phyloP scores from a whole-genome alignment of 1,140 invertebrate genomes.

The Belonocnema kinseyi region DNA sequence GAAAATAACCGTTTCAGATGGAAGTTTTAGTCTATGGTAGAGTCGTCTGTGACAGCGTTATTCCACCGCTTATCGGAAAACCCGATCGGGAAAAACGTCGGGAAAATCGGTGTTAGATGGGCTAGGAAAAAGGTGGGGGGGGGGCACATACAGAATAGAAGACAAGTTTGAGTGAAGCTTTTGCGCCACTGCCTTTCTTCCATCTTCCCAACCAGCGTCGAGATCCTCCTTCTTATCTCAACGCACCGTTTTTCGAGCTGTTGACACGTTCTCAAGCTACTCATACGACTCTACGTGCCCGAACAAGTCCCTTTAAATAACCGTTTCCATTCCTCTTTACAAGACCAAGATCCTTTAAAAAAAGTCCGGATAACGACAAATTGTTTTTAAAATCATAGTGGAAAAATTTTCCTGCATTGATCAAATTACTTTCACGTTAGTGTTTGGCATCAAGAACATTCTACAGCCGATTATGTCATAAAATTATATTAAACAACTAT shows the following conservation, averaged over 20 bases:
- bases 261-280: slow-evolving; percentile 25
- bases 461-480: too few species aligned
- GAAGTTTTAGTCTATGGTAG: slow-evolving; percentile 11
- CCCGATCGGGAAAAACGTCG: slow-evolving; percentile 19
- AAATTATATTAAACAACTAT: too few species aligned
- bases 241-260: slow-evolving; percentile 16
- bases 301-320: slow-evolving; percentile 15
- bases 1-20: slow-evolving; percentile 22
- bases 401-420: too few species aligned
- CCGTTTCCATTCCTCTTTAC: slow-evolving; percentile 20
- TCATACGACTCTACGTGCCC: not conserved
- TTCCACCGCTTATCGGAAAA: slow-evolving; percentile 22
- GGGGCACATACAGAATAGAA: not conserved
- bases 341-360: slow-evolving; percentile 4
- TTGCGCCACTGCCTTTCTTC: slow-evolving; percentile 22
- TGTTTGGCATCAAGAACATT: too few species aligned
- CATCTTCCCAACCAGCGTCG: slow-evolving; percentile 17
- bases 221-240: slow-evolving; percentile 21
- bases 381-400: not conserved
- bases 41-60: slow-evolving; percentile 25
- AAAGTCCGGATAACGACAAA: slow-evolving; percentile 3
- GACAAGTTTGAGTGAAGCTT: slow-evolving; percentile 30
- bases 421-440: too few species aligned
- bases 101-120: slow-evolving; percentile 13
- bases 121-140: not conserved